Evolutionary conservation across 2,888 invertebrate genomes (phyloP), one percentile per base, ranked within the genome.

Genomic region (Torymus tubicola): DNA sequence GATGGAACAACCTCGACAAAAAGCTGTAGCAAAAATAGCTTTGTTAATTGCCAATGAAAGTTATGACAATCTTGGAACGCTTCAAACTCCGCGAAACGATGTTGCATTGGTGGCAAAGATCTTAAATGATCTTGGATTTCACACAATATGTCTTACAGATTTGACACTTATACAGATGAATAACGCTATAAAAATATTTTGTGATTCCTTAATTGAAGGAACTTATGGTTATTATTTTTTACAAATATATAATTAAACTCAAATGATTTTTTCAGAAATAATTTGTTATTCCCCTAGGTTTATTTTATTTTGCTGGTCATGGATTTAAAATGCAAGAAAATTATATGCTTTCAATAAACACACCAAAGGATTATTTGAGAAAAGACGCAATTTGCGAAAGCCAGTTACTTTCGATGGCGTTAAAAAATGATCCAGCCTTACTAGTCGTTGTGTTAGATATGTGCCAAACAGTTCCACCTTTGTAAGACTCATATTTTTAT

Each of bases 291-390:
- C 67, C 70, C 80, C 42, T 76, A 90, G 90, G 87, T 67, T 79
- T 91, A 11, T 88, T 91, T 78, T 90, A 90, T 78, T 91, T 88
- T 80, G 90, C 87, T 74, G 91, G 91, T 0, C 91, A 91, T 84
- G 90, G 90, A 68, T 90, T 89, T 64, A 87, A 87, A 78, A 87
- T 89, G 86, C 88, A 89, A 53, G 90, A 89, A 67, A 89, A 87
- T 85, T 89, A 88, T 16, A 88, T 91, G 87, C 84, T 91, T 18
- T 87, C 90, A 5, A 83, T 88, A 2, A 89, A 91, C 83, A 86
- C 89, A 13, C 90, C 91, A 10, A 78, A 81, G 76, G 55, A 74
- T 58, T 90, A 86, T 78, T 83, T 87, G 14, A 83, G 87, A 61
- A 85, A 82, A 68, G 84, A 90, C 74, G 88, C 88, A 50, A 84